Base-by-base conservation (phyloP, 1,140 invertebrate genomes). In the Melitaea cinxia region DNA sequence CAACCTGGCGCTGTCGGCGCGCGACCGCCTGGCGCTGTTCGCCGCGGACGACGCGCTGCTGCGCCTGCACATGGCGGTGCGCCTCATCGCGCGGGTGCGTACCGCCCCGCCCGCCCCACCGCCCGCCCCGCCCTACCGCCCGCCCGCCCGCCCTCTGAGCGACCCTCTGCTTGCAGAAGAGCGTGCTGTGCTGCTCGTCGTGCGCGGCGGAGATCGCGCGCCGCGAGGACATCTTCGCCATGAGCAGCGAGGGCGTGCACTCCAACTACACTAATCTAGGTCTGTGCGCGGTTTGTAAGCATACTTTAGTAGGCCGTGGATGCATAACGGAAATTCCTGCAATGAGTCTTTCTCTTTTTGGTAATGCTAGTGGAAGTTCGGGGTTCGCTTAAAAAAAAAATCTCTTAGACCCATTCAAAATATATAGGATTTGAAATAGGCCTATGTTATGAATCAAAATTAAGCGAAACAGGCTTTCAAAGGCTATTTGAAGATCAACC, bases 241-340 rank as follows among this genome's bases (percentile, higher is more conserved):
- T 97, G 95, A 94, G 94, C 45, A 92, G 92, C 50, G 95, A 96
- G 79, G 96, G 96, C 5, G 93, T 95, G n/a, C 93, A 96, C 85
- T 93, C 94, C 54, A 94, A 95, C 47, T 97, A 95, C 85, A 95
- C 95, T 5, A 97, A 97, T 84, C 91, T 80, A 14, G 83, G 89
- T 90, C 57, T 53, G 70, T 28, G 26, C 7, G 26, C 26, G 7
- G 3, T 4, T 28, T 7, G 26, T 28, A n/a, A n/a, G n/a, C n/a
- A n/a, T n/a, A n/a, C n/a, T n/a, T n/a, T n/a, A n/a, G n/a, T n/a
- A n/a, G n/a, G n/a, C n/a, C n/a, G n/a, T n/a, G n/a, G n/a, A n/a
- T n/a, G n/a, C n/a, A n/a, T n/a, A n/a, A n/a, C n/a, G n/a, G n/a
- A n/a, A n/a, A n/a, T n/a, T n/a, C n/a, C n/a, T n/a, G n/a, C n/a